phyloP scores from a whole-genome alignment of 2,888 invertebrate species.

The Unio pictorum region DNA sequence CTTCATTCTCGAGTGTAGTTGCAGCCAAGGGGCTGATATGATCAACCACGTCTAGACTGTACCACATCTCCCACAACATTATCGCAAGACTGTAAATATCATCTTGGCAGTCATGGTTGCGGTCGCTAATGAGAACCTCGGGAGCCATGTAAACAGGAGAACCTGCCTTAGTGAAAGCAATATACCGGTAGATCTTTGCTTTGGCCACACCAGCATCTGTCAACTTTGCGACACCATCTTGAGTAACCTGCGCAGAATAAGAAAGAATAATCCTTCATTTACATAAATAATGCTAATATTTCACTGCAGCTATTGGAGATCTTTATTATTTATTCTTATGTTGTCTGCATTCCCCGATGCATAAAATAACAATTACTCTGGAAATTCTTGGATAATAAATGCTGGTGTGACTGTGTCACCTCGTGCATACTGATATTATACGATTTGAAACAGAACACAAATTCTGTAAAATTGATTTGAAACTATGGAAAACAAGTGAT shows the following conservation, averaged over 20 bases:
- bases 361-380: too few species aligned
- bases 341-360: too few species aligned
- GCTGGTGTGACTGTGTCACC: too few species aligned
- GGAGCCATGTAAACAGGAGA: conserved; percentile 56
- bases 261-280: neutral
- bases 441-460: too few species aligned
- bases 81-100: conserved; percentile 48
- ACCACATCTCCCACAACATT: conserved; percentile 59
- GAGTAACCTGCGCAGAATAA: conserved; percentile 6
- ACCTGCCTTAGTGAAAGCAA: conserved; percentile 46
- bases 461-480: too few species aligned
- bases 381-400: too few species aligned
- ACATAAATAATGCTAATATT: neutral
- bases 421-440: too few species aligned
- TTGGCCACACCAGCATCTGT: conserved; percentile 56
- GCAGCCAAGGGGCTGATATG: conserved; percentile 37
- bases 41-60: conserved; percentile 47
- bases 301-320: too few species aligned
- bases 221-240: conserved; percentile 32
- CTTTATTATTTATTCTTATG: too few species aligned
- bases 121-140: conserved; percentile 44
- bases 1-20: conserved; percentile 34
- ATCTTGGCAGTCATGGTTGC: conserved; percentile 40
- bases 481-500: too few species aligned
- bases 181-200: conserved; percentile 36